Evolutionary conservation across 2,797 vertebrate genomes (phyloP).

Genomic region (Fundulus diaphanus): DNA sequence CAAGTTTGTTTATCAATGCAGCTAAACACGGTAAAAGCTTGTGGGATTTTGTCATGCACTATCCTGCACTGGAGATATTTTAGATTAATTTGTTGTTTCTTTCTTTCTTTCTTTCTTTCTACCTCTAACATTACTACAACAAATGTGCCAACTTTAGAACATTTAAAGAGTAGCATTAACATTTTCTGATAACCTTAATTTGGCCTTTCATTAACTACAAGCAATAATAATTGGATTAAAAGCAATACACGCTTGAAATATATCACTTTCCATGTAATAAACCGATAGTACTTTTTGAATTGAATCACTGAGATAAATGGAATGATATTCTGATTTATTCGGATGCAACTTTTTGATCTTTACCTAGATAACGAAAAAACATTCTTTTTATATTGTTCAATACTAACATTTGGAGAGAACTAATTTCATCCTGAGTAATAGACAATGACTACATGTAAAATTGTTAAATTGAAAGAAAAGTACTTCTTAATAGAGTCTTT

Average conservation of each 20-base stretch:
- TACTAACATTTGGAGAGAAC: no score
- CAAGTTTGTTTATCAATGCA: neutral
- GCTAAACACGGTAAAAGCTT: neutral
- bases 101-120: neutral
- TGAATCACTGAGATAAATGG: neutral
- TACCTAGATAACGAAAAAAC: neutral
- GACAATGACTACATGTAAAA: neutral
- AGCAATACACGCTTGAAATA: neutral
- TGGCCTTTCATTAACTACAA: no score
- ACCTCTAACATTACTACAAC: neutral
- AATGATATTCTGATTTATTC: neutral
- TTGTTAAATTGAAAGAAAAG: neutral
- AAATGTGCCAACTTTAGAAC: no score
- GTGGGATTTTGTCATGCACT: neutral
- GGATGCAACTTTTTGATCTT: neutral
- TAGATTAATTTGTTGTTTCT: neutral
- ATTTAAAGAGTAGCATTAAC: neutral
- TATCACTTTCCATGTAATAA: neutral
- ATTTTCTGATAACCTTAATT: neutral
- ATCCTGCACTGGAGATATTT: neutral
- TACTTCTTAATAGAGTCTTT: neutral
- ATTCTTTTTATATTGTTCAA: no score
- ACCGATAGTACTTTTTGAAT: neutral
- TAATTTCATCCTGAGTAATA: neutral
- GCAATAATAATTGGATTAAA: neutral